Evolutionary conservation across 2,797 vertebrate genomes (phyloP).

Genomic region (Sus cebifrons): DNA sequence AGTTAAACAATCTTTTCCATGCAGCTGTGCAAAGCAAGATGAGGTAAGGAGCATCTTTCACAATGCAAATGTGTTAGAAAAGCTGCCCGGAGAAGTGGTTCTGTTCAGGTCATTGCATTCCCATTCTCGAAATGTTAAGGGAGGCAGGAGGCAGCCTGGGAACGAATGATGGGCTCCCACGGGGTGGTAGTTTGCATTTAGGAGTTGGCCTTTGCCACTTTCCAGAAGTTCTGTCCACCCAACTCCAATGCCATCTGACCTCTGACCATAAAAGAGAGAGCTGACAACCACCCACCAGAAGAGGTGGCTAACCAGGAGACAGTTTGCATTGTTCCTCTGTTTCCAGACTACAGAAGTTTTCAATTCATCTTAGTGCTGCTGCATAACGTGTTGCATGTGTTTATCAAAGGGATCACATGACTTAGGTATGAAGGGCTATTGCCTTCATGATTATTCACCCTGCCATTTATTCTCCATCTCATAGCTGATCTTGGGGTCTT

Average conservation of each 20-base stretch:
- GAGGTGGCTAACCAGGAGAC: not conserved
- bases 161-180: not conserved
- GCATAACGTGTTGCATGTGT: not conserved
- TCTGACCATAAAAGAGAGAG: not conserved
- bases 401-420: not conserved
- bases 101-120: not conserved
- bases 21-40: constrained; percentile 4
- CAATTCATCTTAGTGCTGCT: not conserved
- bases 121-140: not conserved
- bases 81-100: not conserved
- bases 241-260: not conserved
- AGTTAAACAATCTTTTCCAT: constrained; percentile 25
- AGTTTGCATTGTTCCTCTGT: not conserved
- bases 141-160: not conserved
- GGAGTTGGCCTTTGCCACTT: not conserved
- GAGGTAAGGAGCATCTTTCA: not conserved
- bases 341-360: not conserved
- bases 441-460: not conserved
- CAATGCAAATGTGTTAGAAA: not conserved
- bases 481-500: not conserved
- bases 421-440: not conserved
- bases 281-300: not conserved
- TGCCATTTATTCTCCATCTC: not conserved
- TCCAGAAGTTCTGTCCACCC: not conserved
- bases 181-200: not conserved